Conservation (phyloP, 2,797 vertebrate genomes). For the Chiloscyllium punctatum region DNA sequence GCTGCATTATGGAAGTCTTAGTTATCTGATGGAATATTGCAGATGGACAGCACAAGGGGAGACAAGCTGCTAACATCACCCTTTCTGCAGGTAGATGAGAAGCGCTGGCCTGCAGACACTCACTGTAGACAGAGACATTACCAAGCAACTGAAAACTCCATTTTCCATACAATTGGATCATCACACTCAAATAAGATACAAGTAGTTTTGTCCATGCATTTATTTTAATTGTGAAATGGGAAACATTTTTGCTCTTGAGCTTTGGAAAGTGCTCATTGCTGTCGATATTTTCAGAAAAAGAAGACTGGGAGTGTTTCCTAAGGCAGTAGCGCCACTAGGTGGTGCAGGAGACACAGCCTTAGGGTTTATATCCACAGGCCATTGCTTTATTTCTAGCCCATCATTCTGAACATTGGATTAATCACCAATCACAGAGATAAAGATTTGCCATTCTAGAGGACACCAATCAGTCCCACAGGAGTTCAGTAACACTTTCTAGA, state of each 20-base stretch:
- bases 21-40: neutral
- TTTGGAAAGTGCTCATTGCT: neutral
- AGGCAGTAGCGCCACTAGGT: constrained; percentile 31
- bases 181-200: neutral
- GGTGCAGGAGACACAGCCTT: constrained; percentile 33
- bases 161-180: neutral
- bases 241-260: neutral
- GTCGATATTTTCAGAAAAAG: neutral
- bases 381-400: neutral
- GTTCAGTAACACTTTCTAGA: neutral
- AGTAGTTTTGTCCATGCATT: neutral
- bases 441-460: neutral
- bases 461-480: neutral
- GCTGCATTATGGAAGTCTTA: neutral
- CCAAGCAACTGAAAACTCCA: neutral
- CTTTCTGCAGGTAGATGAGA: neutral
- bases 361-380: constrained; percentile 6
- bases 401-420: neutral
- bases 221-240: neutral
- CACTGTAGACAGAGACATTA: neutral
- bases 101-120: neutral
- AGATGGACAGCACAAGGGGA: neutral
- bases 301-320: neutral
- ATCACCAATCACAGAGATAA: too few species aligned
- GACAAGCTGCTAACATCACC: neutral